phyloP scores from a whole-genome alignment of 2,888 invertebrate genomes.

The Microchrysa polita region DNA sequence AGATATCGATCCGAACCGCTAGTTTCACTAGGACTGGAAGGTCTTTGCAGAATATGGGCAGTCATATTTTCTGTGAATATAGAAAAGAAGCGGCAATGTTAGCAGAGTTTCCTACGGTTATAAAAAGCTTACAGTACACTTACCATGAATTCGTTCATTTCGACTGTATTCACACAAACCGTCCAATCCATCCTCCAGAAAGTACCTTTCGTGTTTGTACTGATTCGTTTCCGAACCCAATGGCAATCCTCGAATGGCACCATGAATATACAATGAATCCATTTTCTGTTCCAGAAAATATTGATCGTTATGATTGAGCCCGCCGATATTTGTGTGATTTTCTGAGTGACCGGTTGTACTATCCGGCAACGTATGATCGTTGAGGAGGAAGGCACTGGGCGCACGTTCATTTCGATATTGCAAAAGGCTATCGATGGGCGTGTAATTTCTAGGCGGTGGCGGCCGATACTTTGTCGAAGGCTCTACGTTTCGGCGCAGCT shows the following conservation, averaged over 20 bases:
- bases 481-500: conserved; percentile 45
- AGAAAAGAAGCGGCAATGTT: not conserved
- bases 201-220: conserved; percentile 63
- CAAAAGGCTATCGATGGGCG: conserved; percentile 60
- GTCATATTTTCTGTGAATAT: conserved; percentile 29
- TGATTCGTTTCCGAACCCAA: conserved; percentile 62
- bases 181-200: conserved; percentile 59
- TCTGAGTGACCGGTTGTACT: conserved; percentile 58
- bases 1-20: conserved; percentile 64
- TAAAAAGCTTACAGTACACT: not conserved
- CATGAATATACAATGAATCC: conserved; percentile 62
- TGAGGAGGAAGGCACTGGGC: conserved; percentile 30
- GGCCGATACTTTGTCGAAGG: conserved; percentile 43
- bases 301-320: conserved; percentile 52
- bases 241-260: conserved; percentile 61
- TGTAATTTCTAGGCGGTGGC: conserved; percentile 57
- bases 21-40: conserved; percentile 64
- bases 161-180: conserved; percentile 57
- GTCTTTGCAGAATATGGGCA: conserved; percentile 56
- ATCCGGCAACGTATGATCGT: conserved; percentile 30
- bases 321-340: conserved; percentile 25
- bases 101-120: not conserved
- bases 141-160: conserved; percentile 46
- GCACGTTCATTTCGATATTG: conserved; percentile 54
- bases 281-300: conserved; percentile 64